These are phyloP conservation scores for Tautogolabrus adspersus DNA, from an alignment of 2,113 vertebrate genomes.

Conservation along the genomic window DNA sequence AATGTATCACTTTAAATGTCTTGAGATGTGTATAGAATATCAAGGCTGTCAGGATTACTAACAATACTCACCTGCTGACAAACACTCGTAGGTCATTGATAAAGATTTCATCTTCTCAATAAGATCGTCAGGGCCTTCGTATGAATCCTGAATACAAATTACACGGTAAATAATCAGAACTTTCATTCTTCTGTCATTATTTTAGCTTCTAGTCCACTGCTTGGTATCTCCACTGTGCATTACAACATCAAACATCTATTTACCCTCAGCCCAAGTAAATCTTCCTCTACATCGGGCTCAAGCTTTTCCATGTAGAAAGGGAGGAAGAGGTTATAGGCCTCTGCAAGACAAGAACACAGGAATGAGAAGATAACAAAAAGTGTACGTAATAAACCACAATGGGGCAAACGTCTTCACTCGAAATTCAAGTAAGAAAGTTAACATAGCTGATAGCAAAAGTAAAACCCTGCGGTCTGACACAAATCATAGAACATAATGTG, in stretches of 20 bases:
- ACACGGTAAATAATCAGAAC: not conserved
- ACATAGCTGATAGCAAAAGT: not conserved
- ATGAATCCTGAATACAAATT: conserved; percentile 77
- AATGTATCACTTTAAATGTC: too few relatives aligned
- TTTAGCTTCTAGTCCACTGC: not conserved
- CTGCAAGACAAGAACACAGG: conserved; percentile 70
- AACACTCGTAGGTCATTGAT: conserved; percentile 34
- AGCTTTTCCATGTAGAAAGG: conserved; percentile 85
- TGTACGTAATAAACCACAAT: not conserved
- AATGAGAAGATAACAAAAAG: not conserved
- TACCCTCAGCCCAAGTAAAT: conserved; percentile 87
- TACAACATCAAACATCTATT: conserved; percentile 27
- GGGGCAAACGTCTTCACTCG: too few relatives aligned
- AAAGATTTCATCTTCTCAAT: conserved; percentile 87
- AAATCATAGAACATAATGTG: not conserved
- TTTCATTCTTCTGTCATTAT: not conserved
- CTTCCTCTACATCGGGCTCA: conserved; percentile 79
- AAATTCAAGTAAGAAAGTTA: not conserved
- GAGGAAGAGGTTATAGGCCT: conserved; percentile 81
- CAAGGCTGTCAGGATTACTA: not conserved
- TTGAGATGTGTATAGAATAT: not conserved
- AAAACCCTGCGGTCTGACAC: not conserved
- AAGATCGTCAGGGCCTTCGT: conserved; percentile 81
- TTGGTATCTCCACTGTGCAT: not conserved
- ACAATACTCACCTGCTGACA: conserved; percentile 54